phyloP scores from a whole-genome alignment of 1,140 invertebrate species.

The Onthophagus taurus region DNA sequence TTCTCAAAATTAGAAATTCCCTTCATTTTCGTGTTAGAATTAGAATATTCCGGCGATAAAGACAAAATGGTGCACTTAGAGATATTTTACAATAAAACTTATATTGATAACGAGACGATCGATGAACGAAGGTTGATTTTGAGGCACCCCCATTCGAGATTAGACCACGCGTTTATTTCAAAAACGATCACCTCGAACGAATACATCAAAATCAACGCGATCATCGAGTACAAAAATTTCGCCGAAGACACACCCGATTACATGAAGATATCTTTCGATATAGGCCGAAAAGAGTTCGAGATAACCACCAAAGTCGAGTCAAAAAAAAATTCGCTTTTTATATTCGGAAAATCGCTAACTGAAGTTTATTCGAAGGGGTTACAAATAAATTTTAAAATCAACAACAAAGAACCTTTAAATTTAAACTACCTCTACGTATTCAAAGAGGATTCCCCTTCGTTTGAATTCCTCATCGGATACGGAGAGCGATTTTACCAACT shows the following conservation, averaged over 20 bases:
- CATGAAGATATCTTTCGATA: constrained; percentile 12
- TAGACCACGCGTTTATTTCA: constrained; percentile 15
- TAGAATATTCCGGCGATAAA: constrained; percentile 14
- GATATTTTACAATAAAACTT: constrained; percentile 16
- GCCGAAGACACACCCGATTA: constrained; percentile 6
- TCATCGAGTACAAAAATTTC: constrained; percentile 15
- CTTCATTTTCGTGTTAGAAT: constrained; percentile 9
- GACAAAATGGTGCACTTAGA: constrained; percentile 13
- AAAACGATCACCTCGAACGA: constrained; percentile 8
- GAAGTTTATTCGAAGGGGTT: constrained; percentile 12
- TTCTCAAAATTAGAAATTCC: constrained; percentile 13
- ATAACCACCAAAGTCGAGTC: constrained; percentile 12
- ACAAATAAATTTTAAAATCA: constrained; percentile 8
- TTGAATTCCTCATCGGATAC: constrained; percentile 13
- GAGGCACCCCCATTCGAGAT: constrained; percentile 14
- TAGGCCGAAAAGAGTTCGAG: constrained; percentile 15
- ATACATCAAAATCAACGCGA: constrained; percentile 13
- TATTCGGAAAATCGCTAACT: constrained; percentile 7
- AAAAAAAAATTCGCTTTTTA: constrained; percentile 8
- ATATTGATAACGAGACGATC: constrained; percentile 5
- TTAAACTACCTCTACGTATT: constrained; percentile 15
- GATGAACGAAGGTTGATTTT: constrained; percentile 15
- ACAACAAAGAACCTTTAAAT: constrained; percentile 18
- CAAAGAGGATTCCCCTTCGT: constrained; percentile 13
- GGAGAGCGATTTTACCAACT: constrained; percentile 16